Percentiles rank a stretch among this genome's conserved stretches.
Evolutionary conservation across 2,113 vertebrate species (phyloP).

Genomic region (Oncorhynchus keta): DNA sequence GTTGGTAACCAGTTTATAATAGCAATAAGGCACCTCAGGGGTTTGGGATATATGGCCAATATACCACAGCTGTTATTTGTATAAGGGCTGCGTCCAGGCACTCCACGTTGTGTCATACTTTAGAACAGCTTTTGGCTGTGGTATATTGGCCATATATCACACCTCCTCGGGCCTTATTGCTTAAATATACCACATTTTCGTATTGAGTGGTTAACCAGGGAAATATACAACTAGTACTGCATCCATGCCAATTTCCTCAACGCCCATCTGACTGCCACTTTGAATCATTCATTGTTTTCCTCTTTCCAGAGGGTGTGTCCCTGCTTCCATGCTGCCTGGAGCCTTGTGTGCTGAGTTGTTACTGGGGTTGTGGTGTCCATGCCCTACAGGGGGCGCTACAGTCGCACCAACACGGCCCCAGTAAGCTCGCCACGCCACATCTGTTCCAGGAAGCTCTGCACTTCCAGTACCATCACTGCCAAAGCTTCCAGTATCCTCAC

Average conservation of each 20-base stretch:
- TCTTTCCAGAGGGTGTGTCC: constrained; percentile 75
- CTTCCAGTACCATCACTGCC: constrained; percentile 72
- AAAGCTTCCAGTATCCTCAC: constrained; percentile 87
- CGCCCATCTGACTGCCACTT: no score
- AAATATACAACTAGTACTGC: background rate
- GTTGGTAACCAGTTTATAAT: no score
- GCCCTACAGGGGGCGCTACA: constrained; percentile 82
- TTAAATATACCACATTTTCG: background rate
- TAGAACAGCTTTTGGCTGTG: no score
- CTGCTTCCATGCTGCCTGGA: constrained; percentile 83
- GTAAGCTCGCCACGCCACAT: constrained; percentile 73
- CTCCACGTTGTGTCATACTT: no score
- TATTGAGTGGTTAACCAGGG: background rate
- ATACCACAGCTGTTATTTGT: no score
- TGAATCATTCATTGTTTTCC: background rate
- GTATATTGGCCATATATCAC: no score
- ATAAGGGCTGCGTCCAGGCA: no score
- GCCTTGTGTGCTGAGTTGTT: constrained; percentile 85
- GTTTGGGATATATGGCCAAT: no score
- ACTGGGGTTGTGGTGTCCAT: constrained; percentile 88
- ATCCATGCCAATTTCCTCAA: background rate
- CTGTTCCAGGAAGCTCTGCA: constrained; percentile 82
- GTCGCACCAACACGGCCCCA: constrained; percentile 72
- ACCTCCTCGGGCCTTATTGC: no score
- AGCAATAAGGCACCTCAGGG: no score